phyloP scores from a whole-genome alignment of 2,113 vertebrate species.

The Brachypteracias leptosomus region DNA sequence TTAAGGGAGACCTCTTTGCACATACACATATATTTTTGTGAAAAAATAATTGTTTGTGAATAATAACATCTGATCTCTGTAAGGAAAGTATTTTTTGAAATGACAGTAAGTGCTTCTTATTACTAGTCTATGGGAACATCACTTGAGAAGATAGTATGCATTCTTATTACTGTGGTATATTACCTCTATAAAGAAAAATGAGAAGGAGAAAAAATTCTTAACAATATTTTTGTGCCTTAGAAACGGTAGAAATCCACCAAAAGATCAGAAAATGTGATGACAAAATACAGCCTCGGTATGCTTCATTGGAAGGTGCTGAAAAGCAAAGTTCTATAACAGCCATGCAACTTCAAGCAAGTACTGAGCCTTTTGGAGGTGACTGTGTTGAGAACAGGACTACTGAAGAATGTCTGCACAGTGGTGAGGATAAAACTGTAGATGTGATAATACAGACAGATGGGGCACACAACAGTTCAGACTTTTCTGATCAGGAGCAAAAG shows the following conservation, averaged over 20 bases:
- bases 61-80: not conserved
- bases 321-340: slow-evolving; percentile 8
- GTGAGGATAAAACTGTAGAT: not conserved
- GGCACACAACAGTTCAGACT: not conserved
- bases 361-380: not conserved
- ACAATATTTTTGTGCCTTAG: slow-evolving; percentile 13
- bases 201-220: not conserved
- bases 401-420: not conserved
- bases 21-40: not conserved
- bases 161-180: not conserved
- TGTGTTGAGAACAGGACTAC: not conserved
- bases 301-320: not conserved
- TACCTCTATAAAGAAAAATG: not conserved
- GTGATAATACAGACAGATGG: not conserved
- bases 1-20: not conserved
- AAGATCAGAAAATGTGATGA: not conserved
- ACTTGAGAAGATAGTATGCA: not conserved
- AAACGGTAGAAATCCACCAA: not conserved
- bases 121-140: not conserved
- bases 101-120: not conserved
- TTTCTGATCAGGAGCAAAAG: not conserved
- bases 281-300: not conserved
- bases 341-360: not conserved
- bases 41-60: not conserved
- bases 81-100: not conserved